Base-by-base conservation (phyloP, 2,797 vertebrate genomes). In the Molossus alvarezi region DNA sequence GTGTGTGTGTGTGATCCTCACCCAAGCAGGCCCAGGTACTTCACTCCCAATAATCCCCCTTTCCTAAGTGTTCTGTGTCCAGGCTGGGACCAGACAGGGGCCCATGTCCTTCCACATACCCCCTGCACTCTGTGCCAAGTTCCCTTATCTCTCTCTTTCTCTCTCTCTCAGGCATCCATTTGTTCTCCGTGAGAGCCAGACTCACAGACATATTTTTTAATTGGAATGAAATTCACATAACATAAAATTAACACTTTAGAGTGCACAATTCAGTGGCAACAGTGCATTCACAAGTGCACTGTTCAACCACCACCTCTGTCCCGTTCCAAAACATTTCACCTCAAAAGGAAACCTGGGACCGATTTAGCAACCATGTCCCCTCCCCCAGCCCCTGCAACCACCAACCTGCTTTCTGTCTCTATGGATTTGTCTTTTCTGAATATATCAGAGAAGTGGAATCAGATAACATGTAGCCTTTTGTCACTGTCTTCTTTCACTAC, bases 21-120 rank as follows among this genome's bases (percentile, higher is more conserved):
- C 11, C 37, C 64, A 18, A 25, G n/a, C 72, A 57, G 69, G 7
- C 18, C 45, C 41, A 37, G 51, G n/a, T 17, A 0, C 21, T 53
- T 82, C 8, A 29, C 5, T 33, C 0, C 8, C 3, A 1, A 9
- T 27, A 58, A 45, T n/a, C 29, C 4, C 12, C 4, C 55, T n/a
- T 6, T 17, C 15, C 11, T 14, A 3, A 83, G 51, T 41, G 27
- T 20, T 12, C 12, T 10, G 2, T 4, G 10, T 60, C 62, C 65
- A 33, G 33, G 69, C 41, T 13, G 51, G 55, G 23, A 58, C 23
- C 64, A 1, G 0, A 0, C 0, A 4, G 2, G 1, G 17, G 14
- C 1, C 12, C 79, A 5, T 1, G 65, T 60, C 69, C 53, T 57
- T 33, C 41, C 20, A 9, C 27, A 6, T 0, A 7, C 10, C 7